phyloP scores from a whole-genome alignment of 2,113 vertebrate species.

The Artemisiospiza belli region DNA sequence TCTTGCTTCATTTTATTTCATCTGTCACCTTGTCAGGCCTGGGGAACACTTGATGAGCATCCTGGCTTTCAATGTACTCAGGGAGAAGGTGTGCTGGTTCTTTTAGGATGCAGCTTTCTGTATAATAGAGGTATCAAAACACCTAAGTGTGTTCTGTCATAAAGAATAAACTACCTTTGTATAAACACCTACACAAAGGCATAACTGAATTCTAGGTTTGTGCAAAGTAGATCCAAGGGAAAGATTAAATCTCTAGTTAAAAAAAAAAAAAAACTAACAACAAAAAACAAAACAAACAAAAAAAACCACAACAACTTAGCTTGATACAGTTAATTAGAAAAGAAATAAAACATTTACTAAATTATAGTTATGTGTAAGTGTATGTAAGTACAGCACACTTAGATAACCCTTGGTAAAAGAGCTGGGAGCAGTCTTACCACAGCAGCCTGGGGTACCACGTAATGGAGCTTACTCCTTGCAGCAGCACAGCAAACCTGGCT shows the following conservation, averaged over 20 bases:
- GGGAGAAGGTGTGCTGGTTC: neutral
- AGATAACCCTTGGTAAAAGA: neutral
- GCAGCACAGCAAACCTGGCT: neutral
- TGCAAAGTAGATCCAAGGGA: neutral
- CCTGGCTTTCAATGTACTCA: neutral
- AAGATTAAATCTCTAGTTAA: neutral
- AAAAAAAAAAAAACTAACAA: no score
- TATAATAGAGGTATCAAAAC: neutral
- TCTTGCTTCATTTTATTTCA: neutral
- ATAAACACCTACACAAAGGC: neutral
- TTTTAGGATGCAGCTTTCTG: neutral
- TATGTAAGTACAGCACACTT: neutral
- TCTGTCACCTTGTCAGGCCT: neutral
- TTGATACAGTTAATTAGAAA: neutral
- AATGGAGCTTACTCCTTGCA: neutral
- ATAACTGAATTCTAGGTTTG: neutral
- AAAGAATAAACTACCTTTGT: neutral
- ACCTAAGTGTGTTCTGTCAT: neutral
- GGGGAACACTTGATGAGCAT: neutral
- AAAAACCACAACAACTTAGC: neutral
- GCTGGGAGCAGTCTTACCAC: neutral
- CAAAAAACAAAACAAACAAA: no score
- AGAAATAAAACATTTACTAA: neutral
- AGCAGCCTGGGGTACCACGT: neutral
- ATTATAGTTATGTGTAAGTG: neutral